Evolutionary conservation across 2,113 vertebrate genomes (phyloP).

Genomic region (Chelonoidis abingdonii): DNA sequence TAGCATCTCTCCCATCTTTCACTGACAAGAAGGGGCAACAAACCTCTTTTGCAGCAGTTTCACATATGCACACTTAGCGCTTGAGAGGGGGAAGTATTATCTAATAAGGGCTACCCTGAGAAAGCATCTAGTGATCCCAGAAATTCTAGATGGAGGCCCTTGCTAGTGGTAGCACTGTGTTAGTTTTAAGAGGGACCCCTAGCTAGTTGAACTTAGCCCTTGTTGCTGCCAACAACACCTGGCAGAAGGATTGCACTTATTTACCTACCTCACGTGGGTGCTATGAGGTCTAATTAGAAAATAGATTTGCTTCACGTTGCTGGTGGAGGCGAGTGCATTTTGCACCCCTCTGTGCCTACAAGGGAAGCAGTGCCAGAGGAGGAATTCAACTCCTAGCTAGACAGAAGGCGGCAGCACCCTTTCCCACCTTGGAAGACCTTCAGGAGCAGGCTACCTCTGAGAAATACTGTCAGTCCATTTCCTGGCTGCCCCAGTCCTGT

Average conservation of each 20-base stretch:
- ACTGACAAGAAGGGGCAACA: neutral
- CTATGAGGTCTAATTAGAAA: neutral
- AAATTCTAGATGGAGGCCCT: neutral
- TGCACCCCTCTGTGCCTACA: neutral
- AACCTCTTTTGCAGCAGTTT: neutral
- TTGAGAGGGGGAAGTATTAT: neutral
- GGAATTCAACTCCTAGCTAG: neutral
- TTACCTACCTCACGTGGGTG: neutral
- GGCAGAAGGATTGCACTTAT: neutral
- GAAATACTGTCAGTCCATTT: neutral
- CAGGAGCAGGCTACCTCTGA: neutral
- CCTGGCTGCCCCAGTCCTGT: neutral
- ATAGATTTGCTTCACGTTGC: neutral
- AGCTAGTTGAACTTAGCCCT: neutral
- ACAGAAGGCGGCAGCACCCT: neutral
- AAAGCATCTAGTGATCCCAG: neutral
- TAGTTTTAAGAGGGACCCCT: neutral
- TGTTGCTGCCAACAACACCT: neutral
- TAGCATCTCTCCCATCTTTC: neutral
- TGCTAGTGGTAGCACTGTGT: neutral
- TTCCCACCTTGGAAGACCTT: neutral
- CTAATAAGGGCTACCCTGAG: neutral
- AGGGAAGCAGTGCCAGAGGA: neutral
- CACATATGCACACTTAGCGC: neutral
- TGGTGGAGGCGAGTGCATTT: neutral